A percentile compares a stretch with the other conserved stretches of the same genome.
These are phyloP conservation scores for Labroides dimidiatus DNA, from an alignment of 2,797 vertebrate species.

Conservation along the genomic window DNA sequence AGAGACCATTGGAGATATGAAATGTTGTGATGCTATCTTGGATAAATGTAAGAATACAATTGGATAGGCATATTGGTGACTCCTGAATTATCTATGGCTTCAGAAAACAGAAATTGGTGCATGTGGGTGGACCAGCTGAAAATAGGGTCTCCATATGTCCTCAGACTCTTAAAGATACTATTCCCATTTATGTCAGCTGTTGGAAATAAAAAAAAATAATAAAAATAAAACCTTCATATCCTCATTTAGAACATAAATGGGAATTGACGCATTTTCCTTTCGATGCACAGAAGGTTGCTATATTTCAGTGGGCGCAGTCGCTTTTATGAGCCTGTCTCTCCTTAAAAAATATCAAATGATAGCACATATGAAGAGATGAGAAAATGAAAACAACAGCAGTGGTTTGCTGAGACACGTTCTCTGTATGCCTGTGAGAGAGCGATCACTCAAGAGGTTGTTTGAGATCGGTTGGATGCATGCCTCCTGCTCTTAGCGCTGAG, in stretches of 20 bases:
- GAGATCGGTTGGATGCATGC: conserved; percentile 24
- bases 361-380: conserved; percentile 33
- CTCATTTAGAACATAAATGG: conserved; percentile 12
- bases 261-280: not conserved
- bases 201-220: too few species aligned
- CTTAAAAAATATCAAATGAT: conserved; percentile 35
- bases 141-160: too few species aligned
- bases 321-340: conserved; percentile 18
- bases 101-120: conserved; percentile 27
- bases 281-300: not conserved
- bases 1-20: conserved; percentile 25
- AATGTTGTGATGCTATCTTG: conserved; percentile 11
- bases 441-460: conserved; percentile 34
- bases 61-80: conserved; percentile 24
- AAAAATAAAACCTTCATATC: conserved; percentile 19
- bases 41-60: conserved; percentile 37
- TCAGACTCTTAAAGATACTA: too few species aligned
- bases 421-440: conserved; percentile 23
- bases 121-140: conserved; percentile 27
- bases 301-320: conserved; percentile 15
- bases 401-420: conserved; percentile 23
- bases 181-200: too few species aligned
- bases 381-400: conserved; percentile 50
- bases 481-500: conserved; percentile 34
- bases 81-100: too few species aligned